Evolutionary conservation across 23 tunicate genomes (phyloP), one percentile per base, ranked within the genome.

Genomic region (Corella eumyota): DNA sequence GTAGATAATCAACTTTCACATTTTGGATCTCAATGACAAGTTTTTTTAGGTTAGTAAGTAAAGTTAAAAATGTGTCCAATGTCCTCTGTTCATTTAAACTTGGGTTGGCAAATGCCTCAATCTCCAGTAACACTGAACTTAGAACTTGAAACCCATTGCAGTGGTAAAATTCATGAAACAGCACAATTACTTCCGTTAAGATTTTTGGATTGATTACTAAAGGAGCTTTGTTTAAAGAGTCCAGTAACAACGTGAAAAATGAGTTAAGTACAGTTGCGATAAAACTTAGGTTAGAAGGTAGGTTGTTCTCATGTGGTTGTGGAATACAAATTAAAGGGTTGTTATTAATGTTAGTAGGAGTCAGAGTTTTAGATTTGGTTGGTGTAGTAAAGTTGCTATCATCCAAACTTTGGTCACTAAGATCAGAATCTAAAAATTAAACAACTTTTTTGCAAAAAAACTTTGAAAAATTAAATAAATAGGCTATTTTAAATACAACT

Each of bases 81-180:
- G 57, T 51, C 57, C 57, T 11, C 30, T 20, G 26, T 11, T 34
- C 15, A 5, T 30, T 53, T 34, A 55, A 23, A 1, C 3, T 33
- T 24, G 59, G 65, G 3, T 56, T 54, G 15, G 48, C 22, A 1
- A 50, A 28, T 25, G 35, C 60, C 26, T 34, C 7, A 9, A 64
- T 49, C 17, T 45, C 50, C 24, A 66, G 35, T 22, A 88, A 34
- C 9, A 78, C 53, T n/a, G 34, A 27, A 1, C 67, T 36, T 3
- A 88, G 62, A 17, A 88, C 50, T 26, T 26, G 33, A 36, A 69
- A 88, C 3, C 96, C 96, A 17, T 66, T 64, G 33, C 67, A 53
- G 45, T 50, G 30, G n/a, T 79, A 37, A 49, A 88, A 88, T 62
- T 88, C 96, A 31, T 88, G 96, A 25, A 88, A 28, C 6, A 88